Conservation (phyloP, 2,888 invertebrate genomes). For the Tholera decimalis region DNA sequence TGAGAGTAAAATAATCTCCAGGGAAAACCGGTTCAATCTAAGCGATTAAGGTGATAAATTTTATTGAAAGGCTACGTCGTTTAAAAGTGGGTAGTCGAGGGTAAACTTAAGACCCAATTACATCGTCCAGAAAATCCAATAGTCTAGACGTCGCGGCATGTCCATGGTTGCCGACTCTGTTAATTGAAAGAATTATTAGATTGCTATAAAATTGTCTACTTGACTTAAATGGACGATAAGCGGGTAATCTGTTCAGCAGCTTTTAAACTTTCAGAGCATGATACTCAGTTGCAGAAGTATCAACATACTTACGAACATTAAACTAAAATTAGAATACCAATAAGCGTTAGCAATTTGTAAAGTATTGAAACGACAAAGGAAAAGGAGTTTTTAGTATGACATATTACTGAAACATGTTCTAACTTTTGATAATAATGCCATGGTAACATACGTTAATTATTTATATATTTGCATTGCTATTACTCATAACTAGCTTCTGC, state of each 20-base stretch:
- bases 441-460: no score
- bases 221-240: background rate
- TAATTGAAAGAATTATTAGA: slow-evolving; percentile 35
- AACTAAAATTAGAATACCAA: background rate
- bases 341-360: background rate
- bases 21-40: slow-evolving; percentile 20
- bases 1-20: background rate
- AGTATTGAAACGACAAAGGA: no score
- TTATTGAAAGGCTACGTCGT: slow-evolving; percentile 27
- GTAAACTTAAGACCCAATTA: slow-evolving; percentile 49
- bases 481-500: no score
- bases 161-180: slow-evolving; percentile 3
- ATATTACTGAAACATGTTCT: no score
- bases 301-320: no score
- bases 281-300: background rate
- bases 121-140: slow-evolving; percentile 20
- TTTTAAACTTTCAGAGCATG: background rate
- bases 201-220: slow-evolving; percentile 6
- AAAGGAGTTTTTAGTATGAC: no score
- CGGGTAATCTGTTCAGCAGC: background rate
- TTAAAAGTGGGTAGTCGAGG: slow-evolving; percentile 25
- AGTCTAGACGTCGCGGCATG: background rate
- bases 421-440: no score
- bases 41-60: slow-evolving; percentile 22
- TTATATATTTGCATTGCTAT: no score